Evolutionary conservation across 2,113 vertebrate genomes (phyloP).

Genomic region (Typhlomys cinereus): DNA sequence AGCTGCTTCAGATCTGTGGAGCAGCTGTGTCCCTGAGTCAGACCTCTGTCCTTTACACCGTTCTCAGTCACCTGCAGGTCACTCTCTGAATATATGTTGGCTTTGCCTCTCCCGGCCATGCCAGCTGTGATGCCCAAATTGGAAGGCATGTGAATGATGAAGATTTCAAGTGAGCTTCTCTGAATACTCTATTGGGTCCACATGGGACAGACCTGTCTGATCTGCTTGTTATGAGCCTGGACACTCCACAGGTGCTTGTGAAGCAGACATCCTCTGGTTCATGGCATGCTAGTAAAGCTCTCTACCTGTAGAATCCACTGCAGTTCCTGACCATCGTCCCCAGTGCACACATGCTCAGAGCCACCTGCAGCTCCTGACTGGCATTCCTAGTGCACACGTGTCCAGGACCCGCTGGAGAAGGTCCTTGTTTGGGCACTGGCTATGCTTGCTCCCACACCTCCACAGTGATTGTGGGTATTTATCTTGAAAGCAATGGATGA

Average conservation of each 20-base stretch:
- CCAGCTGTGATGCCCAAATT: fast-evolving
- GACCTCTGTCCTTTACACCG: neutral
- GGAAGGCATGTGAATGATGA: fast-evolving
- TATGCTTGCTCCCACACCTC: fast-evolving
- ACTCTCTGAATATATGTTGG: neutral
- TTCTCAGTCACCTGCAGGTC: neutral
- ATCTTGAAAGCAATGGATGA: no score
- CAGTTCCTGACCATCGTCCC: fast-evolving
- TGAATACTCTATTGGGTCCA: neutral
- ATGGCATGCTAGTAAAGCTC: fast-evolving
- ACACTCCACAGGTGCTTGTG: fast-evolving
- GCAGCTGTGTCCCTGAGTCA: neutral
- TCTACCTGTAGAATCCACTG: fast-evolving
- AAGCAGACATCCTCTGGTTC: fast-evolving
- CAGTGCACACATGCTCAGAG: no score
- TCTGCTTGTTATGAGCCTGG: fast-evolving
- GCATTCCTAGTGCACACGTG: fast-evolving
- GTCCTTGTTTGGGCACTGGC: neutral
- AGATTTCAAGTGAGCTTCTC: neutral
- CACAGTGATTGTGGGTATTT: no score
- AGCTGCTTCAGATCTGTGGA: neutral
- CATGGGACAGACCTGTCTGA: no score
- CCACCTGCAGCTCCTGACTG: fast-evolving
- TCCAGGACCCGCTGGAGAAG: fast-evolving
- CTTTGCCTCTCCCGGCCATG: neutral